Conservation (phyloP, 2,797 vertebrate species). For the Tamandua tetradactyla region DNA sequence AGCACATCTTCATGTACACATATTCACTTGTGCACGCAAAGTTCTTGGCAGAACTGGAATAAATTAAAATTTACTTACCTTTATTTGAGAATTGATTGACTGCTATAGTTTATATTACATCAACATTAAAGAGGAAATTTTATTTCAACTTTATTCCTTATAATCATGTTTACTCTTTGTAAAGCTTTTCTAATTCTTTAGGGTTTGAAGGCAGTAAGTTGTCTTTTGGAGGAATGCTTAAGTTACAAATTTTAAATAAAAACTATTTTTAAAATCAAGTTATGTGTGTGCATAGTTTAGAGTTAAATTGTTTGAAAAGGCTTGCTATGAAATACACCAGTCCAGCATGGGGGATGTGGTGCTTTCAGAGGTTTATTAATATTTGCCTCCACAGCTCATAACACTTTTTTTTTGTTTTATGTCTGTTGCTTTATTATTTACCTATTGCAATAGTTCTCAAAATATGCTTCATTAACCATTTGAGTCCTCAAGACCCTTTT, state of each 20-base stretch:
- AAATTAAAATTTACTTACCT: not conserved
- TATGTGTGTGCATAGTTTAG: not conserved
- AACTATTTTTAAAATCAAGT: slow-evolving; percentile 22
- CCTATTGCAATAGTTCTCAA: not conserved
- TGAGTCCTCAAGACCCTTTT: not conserved
- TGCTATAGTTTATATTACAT: not conserved
- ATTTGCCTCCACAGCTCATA: not conserved
- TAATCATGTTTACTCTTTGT: not conserved
- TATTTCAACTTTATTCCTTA: not conserved
- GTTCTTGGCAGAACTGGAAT: not conserved
- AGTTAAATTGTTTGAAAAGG: not conserved
- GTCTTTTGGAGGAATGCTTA: not conserved
- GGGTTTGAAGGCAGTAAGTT: not conserved
- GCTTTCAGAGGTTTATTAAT: not conserved
- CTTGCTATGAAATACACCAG: not conserved
- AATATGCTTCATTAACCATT: not conserved
- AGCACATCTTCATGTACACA: not conserved
- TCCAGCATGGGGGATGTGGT: not conserved
- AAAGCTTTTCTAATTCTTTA: not conserved
- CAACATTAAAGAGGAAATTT: not conserved
- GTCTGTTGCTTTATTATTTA: not conserved
- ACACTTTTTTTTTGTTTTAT: not conserved
- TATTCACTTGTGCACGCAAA: no score
- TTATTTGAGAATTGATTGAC: not conserved
- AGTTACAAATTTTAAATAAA: not conserved